Evolutionary conservation across 1,140 invertebrate species (phyloP).

Genomic region (Ephestia elutella): DNA sequence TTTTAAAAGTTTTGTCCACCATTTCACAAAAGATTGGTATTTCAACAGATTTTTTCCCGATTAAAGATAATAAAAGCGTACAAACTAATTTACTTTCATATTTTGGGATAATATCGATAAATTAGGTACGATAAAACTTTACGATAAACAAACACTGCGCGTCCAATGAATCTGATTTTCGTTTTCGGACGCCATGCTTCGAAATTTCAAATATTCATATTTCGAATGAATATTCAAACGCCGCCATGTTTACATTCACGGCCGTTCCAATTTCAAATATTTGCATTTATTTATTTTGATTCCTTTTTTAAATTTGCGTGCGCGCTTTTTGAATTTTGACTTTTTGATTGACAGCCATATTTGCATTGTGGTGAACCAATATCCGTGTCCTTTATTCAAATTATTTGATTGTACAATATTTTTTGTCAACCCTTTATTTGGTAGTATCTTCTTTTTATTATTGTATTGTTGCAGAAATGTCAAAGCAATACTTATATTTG

Average conservation of each 20-base stretch:
- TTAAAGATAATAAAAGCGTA: no score
- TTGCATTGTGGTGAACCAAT: slow-evolving; percentile 18
- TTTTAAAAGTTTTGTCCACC: no score
- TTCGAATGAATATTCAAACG: slow-evolving; percentile 65
- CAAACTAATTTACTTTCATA: no score
- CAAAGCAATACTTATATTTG: no score
- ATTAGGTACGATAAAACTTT: not conserved
- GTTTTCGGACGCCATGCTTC: slow-evolving; percentile 50
- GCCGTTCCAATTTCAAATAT: slow-evolving; percentile 64
- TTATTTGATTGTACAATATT: slow-evolving; percentile 13
- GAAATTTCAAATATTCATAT: slow-evolving; percentile 68
- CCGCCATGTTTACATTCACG: slow-evolving; percentile 59
- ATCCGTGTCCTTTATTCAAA: slow-evolving; percentile 16
- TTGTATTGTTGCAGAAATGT: not conserved
- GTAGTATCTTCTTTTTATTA: not conserved
- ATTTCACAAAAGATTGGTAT: no score
- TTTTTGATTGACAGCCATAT: slow-evolving; percentile 24
- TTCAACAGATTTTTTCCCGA: no score
- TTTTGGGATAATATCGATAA: not conserved
- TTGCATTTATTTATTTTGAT: slow-evolving; percentile 67
- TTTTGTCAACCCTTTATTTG: slow-evolving; percentile 15
- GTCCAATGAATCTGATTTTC: slow-evolving; percentile 59
- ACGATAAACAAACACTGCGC: not conserved
- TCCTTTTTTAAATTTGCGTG: slow-evolving; percentile 28
- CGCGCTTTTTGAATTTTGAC: slow-evolving; percentile 21